Percentiles rank a stretch among this genome's conserved stretches.
phyloP scores from a whole-genome alignment of 1,140 invertebrate genomes.

The Caenorhabditis elegans region DNA sequence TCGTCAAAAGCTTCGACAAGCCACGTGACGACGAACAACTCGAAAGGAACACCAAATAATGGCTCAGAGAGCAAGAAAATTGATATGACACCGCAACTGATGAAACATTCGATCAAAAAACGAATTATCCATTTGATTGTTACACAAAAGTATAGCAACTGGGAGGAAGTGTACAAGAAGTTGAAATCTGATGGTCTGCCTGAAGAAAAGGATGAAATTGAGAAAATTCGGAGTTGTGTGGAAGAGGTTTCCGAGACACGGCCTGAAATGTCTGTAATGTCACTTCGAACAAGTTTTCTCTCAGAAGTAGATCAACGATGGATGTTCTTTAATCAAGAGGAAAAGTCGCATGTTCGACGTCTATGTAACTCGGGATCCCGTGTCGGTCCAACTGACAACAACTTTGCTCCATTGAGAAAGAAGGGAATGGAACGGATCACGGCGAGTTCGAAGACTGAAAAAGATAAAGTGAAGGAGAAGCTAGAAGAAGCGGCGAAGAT shows the following conservation, averaged over 20 bases:
- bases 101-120: slow-evolving; percentile 3
- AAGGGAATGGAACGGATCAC: slow-evolving; percentile 30
- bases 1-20: background rate
- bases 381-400: background rate
- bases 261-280: background rate
- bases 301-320: slow-evolving; percentile 40
- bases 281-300: background rate
- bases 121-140: background rate
- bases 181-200: slow-evolving; percentile 24
- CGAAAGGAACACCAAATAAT: slow-evolving; percentile 12
- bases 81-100: background rate
- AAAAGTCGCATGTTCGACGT: slow-evolving; percentile 30
- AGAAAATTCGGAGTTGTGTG: background rate
- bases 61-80: background rate
- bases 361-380: background rate
- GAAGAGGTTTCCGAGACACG: slow-evolving; percentile 27
- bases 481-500: background rate
- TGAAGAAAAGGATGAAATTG: slow-evolving; percentile 1
- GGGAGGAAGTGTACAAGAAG: background rate
- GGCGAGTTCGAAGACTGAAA: background rate
- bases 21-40: background rate
- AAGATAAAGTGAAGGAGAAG: background rate
- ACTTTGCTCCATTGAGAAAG: slow-evolving; percentile 29
- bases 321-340: slow-evolving; percentile 40
- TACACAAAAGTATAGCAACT: slow-evolving; percentile 9